Conservation (phyloP, 1,140 invertebrate species). For the Hermetia illucens region DNA sequence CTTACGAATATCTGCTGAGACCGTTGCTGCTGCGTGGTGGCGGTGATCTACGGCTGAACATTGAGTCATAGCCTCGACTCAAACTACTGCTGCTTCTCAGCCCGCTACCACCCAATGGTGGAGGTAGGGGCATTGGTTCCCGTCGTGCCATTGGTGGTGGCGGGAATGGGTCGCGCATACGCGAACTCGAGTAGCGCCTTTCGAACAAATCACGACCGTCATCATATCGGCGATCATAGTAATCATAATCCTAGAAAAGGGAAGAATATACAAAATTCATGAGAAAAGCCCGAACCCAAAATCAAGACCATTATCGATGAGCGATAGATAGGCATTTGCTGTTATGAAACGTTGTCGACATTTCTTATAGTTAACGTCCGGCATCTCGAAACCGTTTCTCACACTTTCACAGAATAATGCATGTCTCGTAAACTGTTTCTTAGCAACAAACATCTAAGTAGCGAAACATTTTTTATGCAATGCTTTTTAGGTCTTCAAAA, state of each 20-base stretch:
- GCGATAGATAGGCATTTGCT: no score
- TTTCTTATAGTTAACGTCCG: no score
- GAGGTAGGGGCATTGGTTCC: conserved; percentile 29
- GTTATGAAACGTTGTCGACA: no score
- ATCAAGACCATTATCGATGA: no score
- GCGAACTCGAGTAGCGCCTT: conserved; percentile 52
- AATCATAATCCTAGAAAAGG: conserved; percentile 71
- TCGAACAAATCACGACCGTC: conserved; percentile 64
- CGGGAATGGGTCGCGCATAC: conserved; percentile 47
- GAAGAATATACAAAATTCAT: conserved; percentile 6
- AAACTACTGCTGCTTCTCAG: conserved; percentile 40
- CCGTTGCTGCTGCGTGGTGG: conserved; percentile 36
- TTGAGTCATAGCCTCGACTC: conserved; percentile 52
- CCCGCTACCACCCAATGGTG: conserved; percentile 31
- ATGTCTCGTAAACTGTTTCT: no score
- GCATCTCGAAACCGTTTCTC: no score
- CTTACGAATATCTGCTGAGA: conserved; percentile 30
- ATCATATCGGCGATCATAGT: conserved; percentile 64
- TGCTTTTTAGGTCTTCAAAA: no score
- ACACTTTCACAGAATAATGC: no score
- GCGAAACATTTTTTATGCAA: no score
- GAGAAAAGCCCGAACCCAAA: conserved; percentile 2
- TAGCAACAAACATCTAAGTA: no score
- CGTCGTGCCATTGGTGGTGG: conserved; percentile 38
- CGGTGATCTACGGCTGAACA: conserved; percentile 67